Evolutionary conservation across 2,888 invertebrate genomes (phyloP).

Genomic region (Rapana venosa): DNA sequence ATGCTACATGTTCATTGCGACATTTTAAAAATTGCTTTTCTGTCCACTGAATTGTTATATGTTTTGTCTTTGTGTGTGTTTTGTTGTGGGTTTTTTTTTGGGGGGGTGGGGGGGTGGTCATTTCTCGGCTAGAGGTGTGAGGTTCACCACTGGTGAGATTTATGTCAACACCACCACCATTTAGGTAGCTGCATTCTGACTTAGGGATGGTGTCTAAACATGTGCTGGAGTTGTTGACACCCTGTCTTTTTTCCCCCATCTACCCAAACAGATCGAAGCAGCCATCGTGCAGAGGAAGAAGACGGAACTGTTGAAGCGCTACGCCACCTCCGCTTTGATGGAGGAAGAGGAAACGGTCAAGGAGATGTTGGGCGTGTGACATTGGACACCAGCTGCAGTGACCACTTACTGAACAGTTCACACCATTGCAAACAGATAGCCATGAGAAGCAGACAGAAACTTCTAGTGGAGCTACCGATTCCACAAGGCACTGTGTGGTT

Average conservation of each 20-base stretch:
- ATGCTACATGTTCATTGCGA: too few relatives aligned
- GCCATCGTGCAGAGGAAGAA: slow-evolving; percentile 94
- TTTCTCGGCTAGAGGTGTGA: too few relatives aligned
- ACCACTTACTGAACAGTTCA: neutral
- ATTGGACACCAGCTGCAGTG: neutral
- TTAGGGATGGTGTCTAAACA: too few relatives aligned
- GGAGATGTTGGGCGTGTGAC: slow-evolving; percentile 76
- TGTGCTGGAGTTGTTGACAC: neutral
- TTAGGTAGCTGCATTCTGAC: too few relatives aligned
- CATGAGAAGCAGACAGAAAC: neutral
- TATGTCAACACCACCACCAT: too few relatives aligned
- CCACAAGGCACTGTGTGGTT: neutral
- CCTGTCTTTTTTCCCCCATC: neutral
- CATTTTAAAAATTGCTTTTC: too few relatives aligned
- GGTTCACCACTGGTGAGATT: too few relatives aligned
- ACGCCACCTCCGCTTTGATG: slow-evolving; percentile 80
- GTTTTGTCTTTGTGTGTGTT: too few relatives aligned
- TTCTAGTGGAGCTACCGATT: neutral
- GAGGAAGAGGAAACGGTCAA: slow-evolving; percentile 78
- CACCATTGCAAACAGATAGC: neutral
- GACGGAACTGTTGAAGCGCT: slow-evolving; percentile 92
- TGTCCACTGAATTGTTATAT: too few relatives aligned
- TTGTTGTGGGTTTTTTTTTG: too few relatives aligned
- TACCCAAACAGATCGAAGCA: slow-evolving; percentile 85
- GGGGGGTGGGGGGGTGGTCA: too few relatives aligned